Evolutionary conservation across 92 coral and sea anemone genomes (phyloP).

Genomic region (Umimayanthus kanabou): DNA sequence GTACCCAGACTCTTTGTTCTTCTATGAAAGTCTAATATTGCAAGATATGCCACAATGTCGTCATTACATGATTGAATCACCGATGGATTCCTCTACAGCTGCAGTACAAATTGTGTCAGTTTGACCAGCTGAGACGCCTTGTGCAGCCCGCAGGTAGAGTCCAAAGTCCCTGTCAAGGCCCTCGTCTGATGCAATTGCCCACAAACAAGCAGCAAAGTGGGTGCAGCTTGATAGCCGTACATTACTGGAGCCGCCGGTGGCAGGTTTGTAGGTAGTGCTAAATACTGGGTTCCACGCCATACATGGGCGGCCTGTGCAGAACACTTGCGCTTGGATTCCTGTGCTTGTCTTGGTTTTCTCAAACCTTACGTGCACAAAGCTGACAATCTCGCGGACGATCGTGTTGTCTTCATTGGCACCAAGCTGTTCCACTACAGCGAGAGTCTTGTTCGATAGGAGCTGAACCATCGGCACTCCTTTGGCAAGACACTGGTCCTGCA

Average conservation of each 20-base stretch:
- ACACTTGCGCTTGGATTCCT: slow-evolving; percentile 72
- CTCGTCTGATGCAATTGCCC: slow-evolving; percentile 91
- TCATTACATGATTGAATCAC: neutral
- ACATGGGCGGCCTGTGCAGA: slow-evolving; percentile 91
- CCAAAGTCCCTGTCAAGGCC: slow-evolving; percentile 66
- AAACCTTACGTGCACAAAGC: slow-evolving; percentile 93
- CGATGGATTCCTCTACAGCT: neutral
- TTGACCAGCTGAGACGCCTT: slow-evolving; percentile 35
- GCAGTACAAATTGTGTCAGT: neutral
- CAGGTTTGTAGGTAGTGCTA: slow-evolving; percentile 41
- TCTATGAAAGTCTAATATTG: neutral
- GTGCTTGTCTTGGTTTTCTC: slow-evolving; percentile 76
- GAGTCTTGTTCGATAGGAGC: slow-evolving; percentile 69
- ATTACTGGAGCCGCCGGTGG: slow-evolving; percentile 36
- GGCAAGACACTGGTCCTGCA: slow-evolving; percentile 55
- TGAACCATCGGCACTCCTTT: slow-evolving; percentile 83
- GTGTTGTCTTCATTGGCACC: slow-evolving; percentile 58
- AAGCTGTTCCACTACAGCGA: slow-evolving; percentile 84
- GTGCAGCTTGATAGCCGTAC: slow-evolving; percentile 71
- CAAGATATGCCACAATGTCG: neutral
- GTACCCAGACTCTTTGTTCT: neutral
- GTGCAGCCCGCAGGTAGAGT: slow-evolving; percentile 56
- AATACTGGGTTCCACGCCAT: slow-evolving; percentile 88
- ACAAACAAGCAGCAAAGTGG: slow-evolving; percentile 88
- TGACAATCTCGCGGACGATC: slow-evolving; percentile 51